Evolutionary conservation across 1,140 invertebrate species (phyloP).

Genomic region (Drosophila sulfurigaster): DNA sequence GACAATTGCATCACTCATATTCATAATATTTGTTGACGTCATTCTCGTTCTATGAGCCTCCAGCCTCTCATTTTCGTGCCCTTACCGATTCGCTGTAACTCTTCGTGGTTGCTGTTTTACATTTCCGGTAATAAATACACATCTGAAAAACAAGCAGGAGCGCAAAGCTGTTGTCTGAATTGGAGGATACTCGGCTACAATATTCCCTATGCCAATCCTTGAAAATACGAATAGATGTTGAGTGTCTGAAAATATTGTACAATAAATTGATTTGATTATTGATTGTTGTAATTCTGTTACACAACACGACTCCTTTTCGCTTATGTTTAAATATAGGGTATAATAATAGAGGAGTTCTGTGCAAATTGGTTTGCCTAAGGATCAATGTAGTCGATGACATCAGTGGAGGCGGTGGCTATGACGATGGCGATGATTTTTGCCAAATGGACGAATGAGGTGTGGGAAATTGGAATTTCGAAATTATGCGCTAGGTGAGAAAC

Average conservation of each 20-base stretch:
- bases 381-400: too few species aligned
- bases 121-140: constrained; percentile 82
- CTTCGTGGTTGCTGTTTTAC: constrained; percentile 71
- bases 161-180: too few species aligned
- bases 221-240: too few species aligned
- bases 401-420: constrained; percentile 1
- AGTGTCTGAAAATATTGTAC: too few species aligned
- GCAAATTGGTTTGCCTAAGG: neutral
- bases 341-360: constrained; percentile 47
- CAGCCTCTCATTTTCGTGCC: neutral
- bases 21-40: constrained; percentile 65
- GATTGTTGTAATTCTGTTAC: too few species aligned
- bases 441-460: constrained; percentile 67
- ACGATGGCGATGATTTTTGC: constrained; percentile 35
- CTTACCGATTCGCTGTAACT: neutral
- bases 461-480: constrained; percentile 76
- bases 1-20: constrained; percentile 47
- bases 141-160: constrained; percentile 62
- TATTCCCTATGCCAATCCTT: too few species aligned
- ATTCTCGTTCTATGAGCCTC: constrained; percentile 65
- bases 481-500: constrained; percentile 72
- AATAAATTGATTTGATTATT: too few species aligned
- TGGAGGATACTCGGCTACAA: too few species aligned
- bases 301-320: too few species aligned
- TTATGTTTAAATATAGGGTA: too few species aligned